Evolutionary conservation across 30 jellyfish, hydroid and myxozoan genomes (phyloP).

Genomic region (Haliclystus octoradiatus): DNA sequence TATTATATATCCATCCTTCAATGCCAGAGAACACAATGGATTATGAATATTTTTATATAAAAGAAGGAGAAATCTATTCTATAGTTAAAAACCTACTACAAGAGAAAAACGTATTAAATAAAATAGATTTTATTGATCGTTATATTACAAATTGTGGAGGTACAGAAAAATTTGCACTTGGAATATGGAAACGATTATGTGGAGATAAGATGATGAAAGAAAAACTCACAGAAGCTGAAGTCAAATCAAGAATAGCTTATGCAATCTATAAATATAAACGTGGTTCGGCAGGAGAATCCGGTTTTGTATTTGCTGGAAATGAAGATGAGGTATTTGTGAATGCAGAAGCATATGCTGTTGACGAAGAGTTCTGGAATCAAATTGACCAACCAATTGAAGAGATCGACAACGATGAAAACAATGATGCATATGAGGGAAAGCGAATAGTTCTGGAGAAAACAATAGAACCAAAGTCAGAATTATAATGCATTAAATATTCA

Average conservation of each 20-base stretch:
- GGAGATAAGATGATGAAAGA: no score
- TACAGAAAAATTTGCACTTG: background rate
- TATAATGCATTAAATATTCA: no score
- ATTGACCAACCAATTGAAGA: no score
- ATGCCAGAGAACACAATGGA: background rate
- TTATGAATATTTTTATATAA: background rate
- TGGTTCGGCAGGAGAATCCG: background rate
- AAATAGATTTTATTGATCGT: background rate
- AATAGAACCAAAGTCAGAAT: no score
- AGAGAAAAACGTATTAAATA: background rate
- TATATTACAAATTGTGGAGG: background rate
- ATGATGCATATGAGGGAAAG: no score
- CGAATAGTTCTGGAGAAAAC: no score
- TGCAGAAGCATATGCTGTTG: background rate
- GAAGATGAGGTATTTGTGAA: background rate
- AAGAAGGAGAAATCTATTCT: background rate
- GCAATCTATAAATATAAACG: background rate
- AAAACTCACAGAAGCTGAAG: background rate
- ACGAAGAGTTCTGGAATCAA: background rate
- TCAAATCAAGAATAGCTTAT: background rate
- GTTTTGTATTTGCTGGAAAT: background rate
- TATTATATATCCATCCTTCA: background rate
- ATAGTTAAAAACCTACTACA: background rate
- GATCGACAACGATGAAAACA: background rate
- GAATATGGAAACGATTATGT: no score